These are phyloP conservation scores for Centroberyx gerrardi DNA, from an alignment of 2,797 vertebrate genomes.

Conservation along the genomic window DNA sequence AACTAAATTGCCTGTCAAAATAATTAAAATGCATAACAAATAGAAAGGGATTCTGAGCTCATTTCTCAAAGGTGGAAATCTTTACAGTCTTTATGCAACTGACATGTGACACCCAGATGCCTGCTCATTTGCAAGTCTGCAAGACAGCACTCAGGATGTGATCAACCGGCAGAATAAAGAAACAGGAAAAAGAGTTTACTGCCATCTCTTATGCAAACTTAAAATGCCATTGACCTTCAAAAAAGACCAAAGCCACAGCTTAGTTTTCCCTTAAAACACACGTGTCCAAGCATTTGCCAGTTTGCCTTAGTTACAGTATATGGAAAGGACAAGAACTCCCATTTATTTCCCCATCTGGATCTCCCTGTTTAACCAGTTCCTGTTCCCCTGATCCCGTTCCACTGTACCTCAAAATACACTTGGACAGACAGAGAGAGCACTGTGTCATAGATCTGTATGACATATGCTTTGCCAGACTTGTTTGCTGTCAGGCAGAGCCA, in stretches of 20 bases:
- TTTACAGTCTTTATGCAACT: constrained; percentile 6
- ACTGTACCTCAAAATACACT: constrained; percentile 64
- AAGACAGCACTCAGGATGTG: constrained; percentile 56
- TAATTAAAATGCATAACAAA: constrained; percentile 33
- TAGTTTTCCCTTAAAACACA: background rate
- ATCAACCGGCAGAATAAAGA: constrained; percentile 47
- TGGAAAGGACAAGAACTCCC: constrained; percentile 31
- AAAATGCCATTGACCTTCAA: constrained; percentile 51
- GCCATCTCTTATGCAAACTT: constrained; percentile 36
- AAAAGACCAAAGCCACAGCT: constrained; percentile 25
- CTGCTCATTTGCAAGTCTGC: constrained; percentile 52
- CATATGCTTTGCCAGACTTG: constrained; percentile 53
- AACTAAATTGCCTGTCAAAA: constrained; percentile 23
- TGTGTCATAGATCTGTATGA: constrained; percentile 54
- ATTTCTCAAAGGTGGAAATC: constrained; percentile 34
- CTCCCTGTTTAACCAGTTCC: constrained; percentile 44
- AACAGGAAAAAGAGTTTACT: constrained; percentile 27
- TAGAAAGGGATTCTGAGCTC: constrained; percentile 37
- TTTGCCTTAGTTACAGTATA: constrained; percentile 7
- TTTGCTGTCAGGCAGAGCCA: constrained; percentile 67
- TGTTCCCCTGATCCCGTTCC: constrained; percentile 49
- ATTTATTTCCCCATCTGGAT: constrained; percentile 53
- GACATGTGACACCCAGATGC: constrained; percentile 76
- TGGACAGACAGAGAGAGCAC: constrained; percentile 47
- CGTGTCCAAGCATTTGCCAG: constrained; percentile 14